Evolutionary conservation across 2,888 invertebrate genomes (phyloP).

Genomic region (Linyphia triangularis): DNA sequence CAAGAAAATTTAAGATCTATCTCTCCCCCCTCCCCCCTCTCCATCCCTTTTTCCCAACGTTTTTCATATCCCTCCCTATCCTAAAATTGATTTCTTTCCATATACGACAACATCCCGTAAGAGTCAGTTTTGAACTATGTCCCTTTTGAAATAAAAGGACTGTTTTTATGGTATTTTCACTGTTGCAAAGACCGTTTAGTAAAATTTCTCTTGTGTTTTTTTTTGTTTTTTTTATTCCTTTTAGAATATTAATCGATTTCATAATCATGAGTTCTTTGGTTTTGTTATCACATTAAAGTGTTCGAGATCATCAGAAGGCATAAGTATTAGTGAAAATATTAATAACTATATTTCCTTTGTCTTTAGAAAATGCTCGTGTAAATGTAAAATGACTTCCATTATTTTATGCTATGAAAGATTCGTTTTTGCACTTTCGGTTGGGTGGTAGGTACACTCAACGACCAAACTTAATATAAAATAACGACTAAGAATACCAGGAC

Average conservation of each 20-base stretch:
- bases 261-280: conserved; percentile 15
- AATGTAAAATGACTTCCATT: no score
- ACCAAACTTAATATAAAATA: no score
- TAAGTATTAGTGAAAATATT: no score
- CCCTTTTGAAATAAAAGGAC: conserved; percentile 26
- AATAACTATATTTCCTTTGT: no score
- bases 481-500: no score
- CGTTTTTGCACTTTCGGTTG: no score
- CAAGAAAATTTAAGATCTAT: conserved; percentile 65
- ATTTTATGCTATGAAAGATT: no score
- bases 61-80: not conserved
- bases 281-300: not conserved
- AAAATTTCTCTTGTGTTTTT: conserved; percentile 2
- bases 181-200: conserved; percentile 24
- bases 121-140: conserved; percentile 48
- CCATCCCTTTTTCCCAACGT: no score
- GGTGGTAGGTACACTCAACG: no score
- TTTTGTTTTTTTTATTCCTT: not conserved
- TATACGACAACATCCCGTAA: conserved; percentile 7
- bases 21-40: not conserved
- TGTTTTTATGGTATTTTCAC: conserved; percentile 28
- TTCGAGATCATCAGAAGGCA: not conserved
- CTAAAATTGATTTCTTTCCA: conserved; percentile 34
- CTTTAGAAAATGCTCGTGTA: no score
- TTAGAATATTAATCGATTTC: conserved; percentile 17